Conservation (phyloP, 2,888 invertebrate genomes). For the Allolobophora icterica region DNA sequence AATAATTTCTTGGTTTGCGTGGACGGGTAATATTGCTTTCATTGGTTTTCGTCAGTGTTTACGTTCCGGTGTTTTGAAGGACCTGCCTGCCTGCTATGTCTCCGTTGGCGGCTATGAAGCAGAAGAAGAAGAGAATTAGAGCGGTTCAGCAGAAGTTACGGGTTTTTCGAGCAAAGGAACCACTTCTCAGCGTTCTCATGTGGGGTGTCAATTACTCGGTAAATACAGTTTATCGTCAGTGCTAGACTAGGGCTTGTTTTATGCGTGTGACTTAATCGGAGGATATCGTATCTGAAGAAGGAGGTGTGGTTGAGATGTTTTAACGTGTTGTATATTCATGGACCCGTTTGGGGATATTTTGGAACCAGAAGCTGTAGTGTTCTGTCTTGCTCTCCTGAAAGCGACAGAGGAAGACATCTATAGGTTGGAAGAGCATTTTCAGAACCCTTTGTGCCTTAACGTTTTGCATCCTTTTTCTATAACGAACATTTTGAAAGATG, state of each 20-base stretch:
- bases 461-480: background rate
- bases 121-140: constrained; percentile 91
- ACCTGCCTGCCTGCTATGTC: background rate
- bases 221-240: constrained; percentile 65
- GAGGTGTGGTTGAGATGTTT: background rate
- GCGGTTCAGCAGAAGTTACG: constrained; percentile 99
- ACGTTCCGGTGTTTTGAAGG: background rate
- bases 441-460: background rate
- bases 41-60: background rate
- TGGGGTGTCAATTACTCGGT: constrained; percentile 99
- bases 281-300: background rate
- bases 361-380: background rate
- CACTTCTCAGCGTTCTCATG: constrained; percentile 97
- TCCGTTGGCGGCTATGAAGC: constrained; percentile 43
- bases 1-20: background rate
- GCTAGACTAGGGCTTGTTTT: background rate
- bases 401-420: background rate
- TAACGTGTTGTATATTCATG: too few species aligned
- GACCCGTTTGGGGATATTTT: background rate
- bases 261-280: background rate
- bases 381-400: background rate
- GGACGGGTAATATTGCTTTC: background rate
- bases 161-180: constrained; percentile 97
- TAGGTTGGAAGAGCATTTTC: background rate
- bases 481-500: too few species aligned